Base-by-base conservation (phyloP, 2,113 vertebrate genomes). In the Tragelaphus buxtoni region DNA sequence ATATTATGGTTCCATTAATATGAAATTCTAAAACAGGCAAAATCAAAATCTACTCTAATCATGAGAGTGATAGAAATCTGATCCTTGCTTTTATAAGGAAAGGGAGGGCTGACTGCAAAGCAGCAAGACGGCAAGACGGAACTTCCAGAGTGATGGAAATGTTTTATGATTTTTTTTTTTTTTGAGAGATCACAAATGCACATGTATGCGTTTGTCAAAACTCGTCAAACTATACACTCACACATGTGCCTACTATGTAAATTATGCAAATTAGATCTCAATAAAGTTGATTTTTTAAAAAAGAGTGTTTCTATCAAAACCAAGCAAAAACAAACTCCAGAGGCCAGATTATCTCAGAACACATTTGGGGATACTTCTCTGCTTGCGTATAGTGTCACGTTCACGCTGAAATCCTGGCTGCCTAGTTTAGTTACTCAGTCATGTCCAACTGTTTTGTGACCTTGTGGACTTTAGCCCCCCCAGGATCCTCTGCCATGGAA, bases 361-460 rank as follows among this genome's bases (percentile, higher is more conserved):
- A 35, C 42, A 42, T 9, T n/a, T 16, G 30, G 72, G 35, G 22
- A 7, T 2, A 3, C 2, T 35, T 8, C 26, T 28, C 3, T 26
- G 5, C 45, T 47, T 24, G 12, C 2, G 1, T 0, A 4, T 7
- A 58, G 11, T 39, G 32, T 26, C 42, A 24, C 0, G 0, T 58
- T 12, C 28, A 32, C 2, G 1, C 16, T 28, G 79, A 47, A 76
- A 35, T 28, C 5, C 12, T 4, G 61, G 7, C 9, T 17, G 3
- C 24, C 32, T 58, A 55, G 6, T 7, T 17, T 35, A 42, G 39
- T 13, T 2, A 12, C 39, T 74, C 69, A 74, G 39, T 74, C 11
- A 26, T 7, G 39, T 42, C 10, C 0, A 1, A 74, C 11, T 74
- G 5, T 22, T 42, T 42, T 13, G 39, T 12, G 39, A 42, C 39